Evolutionary conservation across 2,797 vertebrate species (phyloP).

Genomic region (Galago senegalensis): DNA sequence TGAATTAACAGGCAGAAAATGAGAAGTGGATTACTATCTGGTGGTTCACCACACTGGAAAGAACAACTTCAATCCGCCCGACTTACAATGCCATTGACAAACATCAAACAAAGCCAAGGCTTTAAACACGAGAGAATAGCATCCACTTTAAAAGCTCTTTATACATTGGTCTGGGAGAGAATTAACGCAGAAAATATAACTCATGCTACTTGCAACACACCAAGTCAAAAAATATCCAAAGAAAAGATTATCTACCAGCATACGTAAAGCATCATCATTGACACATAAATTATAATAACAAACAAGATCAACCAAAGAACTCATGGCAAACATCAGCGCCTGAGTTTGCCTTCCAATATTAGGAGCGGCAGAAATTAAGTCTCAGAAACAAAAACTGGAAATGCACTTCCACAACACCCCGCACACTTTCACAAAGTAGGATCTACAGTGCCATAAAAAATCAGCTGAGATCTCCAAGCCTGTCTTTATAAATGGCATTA

Average conservation of each 20-base stretch:
- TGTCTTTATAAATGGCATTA: background rate
- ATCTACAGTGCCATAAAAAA: background rate
- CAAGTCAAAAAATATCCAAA: background rate
- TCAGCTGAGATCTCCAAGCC: background rate
- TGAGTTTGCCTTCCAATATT: rapidly evolving
- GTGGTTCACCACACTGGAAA: background rate
- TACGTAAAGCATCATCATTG: background rate
- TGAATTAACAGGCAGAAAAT: slow-evolving; percentile 71
- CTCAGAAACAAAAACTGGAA: background rate
- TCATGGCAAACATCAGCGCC: background rate
- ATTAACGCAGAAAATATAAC: background rate
- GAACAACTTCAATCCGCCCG: background rate
- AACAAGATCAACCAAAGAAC: background rate
- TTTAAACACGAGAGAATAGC: background rate
- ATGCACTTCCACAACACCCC: background rate
- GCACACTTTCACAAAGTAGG: background rate
- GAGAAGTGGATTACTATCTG: slow-evolving; percentile 36
- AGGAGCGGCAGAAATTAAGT: background rate
- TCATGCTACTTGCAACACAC: background rate
- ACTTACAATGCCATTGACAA: background rate
- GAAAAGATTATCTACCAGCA: background rate
- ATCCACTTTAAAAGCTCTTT: slow-evolving; percentile 1
- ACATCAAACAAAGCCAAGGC: background rate
- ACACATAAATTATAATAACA: rapidly evolving
- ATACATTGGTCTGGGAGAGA: background rate